Base-by-base conservation (phyloP, 2,888 invertebrate genomes). In the Tenthredo notha region DNA sequence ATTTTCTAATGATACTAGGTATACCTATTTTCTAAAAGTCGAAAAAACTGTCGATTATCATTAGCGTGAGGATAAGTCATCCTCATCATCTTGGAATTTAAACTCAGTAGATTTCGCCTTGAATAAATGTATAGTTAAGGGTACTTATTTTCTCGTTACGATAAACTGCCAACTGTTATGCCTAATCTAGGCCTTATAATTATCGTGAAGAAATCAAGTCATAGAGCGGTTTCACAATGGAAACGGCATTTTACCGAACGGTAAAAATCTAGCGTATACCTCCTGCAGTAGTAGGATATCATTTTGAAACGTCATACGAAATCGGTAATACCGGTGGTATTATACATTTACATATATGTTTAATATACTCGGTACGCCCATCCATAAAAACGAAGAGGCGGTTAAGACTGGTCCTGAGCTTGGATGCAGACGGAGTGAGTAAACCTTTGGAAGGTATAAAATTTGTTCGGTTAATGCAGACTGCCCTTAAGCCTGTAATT, bases 401-500 rank as follows among this genome's bases (percentile, higher is more conserved):
- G 86, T 83, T 37, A 77, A 82, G 54, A 21, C 77, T 80, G 84
- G 67, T 67, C 67, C 67, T 67, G 18, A 50, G 50, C 47, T n/a
- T 21, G 58, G 1, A 47, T 47, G n/a, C 21, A 61, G 25, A 80
- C 80, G 37, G 58, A 80, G 50, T 33, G 7, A 61, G 80, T 40
- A 58, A 80, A 80, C 25, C 84, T 50, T 83, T 37, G 84, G 80
- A 80, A 86, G 83, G 86, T 84, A 86, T 88, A 90, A 86, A 87
- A 87, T 86, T 85, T 84, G 82, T 82, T 84, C 58, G 83, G 70
- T 70, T 29, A 50, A 37, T 82, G 47, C 65, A 82, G 78, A 85
- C 75, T 43, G 25, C 82, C 85, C n/a, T 75, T 87, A 82, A 87
- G 87, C 90, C 88, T 85, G 86, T 88, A 89, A 91, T 91, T 91